Evolutionary conservation across 1,140 invertebrate species (phyloP).

Genomic region (Pseudomyrmex sp.): DNA sequence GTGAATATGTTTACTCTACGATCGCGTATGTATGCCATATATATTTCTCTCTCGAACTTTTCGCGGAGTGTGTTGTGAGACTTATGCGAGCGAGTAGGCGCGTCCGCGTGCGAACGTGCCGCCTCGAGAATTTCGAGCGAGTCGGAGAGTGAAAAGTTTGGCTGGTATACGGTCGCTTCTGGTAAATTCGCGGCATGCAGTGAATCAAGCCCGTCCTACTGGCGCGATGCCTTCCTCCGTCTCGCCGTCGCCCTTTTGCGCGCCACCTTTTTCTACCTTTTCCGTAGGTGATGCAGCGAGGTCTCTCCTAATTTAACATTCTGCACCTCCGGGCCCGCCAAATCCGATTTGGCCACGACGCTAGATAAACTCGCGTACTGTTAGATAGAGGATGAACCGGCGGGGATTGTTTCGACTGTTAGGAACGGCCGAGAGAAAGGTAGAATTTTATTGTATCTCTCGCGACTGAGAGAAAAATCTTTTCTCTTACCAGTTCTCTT

Average conservation of each 20-base stretch:
- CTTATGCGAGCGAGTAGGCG: slow-evolving; percentile 35
- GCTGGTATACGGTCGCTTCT: slow-evolving; percentile 34
- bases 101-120: not conserved
- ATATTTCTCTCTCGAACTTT: slow-evolving; percentile 4
- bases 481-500: not conserved
- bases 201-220: slow-evolving; percentile 46
- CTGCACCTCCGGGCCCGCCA: slow-evolving; percentile 46
- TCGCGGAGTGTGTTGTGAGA: not conserved
- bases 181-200: slow-evolving; percentile 49
- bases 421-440: slow-evolving; percentile 3
- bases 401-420: slow-evolving; percentile 40
- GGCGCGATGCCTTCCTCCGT: not conserved
- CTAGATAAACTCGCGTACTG: slow-evolving; percentile 61
- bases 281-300: slow-evolving; percentile 51
- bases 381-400: slow-evolving; percentile 45
- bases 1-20: slow-evolving; percentile 55
- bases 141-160: slow-evolving; percentile 65
- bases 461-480: not conserved
- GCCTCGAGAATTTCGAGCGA: slow-evolving; percentile 36
- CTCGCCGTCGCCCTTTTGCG: not conserved
- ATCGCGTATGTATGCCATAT: slow-evolving; percentile 31
- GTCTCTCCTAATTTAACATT: slow-evolving; percentile 70
- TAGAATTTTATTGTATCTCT: slow-evolving; percentile 42
- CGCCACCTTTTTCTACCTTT: slow-evolving; percentile 35
- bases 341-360: slow-evolving; percentile 67